Evolutionary conservation across 2,797 vertebrate genomes (phyloP), one percentile per base, ranked within the genome.

Genomic region (Esox masquinongy): DNA sequence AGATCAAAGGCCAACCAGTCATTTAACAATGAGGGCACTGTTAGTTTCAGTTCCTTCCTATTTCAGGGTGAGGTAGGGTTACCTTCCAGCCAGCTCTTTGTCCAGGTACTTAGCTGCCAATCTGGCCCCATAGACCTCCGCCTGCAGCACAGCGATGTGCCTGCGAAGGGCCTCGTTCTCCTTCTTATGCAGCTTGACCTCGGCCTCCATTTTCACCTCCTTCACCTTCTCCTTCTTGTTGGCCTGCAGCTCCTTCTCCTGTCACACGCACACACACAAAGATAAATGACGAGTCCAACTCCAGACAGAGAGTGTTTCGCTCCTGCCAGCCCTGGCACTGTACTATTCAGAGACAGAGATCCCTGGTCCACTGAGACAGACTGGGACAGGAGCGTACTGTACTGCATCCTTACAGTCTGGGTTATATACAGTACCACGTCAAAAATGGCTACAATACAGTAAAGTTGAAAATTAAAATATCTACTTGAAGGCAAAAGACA

Each of bases 81-180:
- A 99, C 98, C 98, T 97, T 84, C 98, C 98, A 70, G 98, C 98
- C 73, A 99, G 92, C 47, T 99, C 97, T 74, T 99, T 99, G 91
- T 99, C 98, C 89, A 99, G 84, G 85, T 99, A 99, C 85, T 99
- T 99, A 72, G 98, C 97, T 50, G 98, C 98, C 84, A 99, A 84
- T 83, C 98, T 94, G 59, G 98, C 98, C 2, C 98, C 98, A 11
- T 99, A 99, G 70, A 99, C 97, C 82, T 99, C 98, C 0, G 97
- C 98, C 93, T 99, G 98, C 77, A 99, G 94, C 29, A 99, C 97
- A 0, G 98, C 97, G 81, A 99, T 98, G 84, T 99, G 97, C 88
- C 96, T 95, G 68, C 98, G 96, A 50, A 99, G 97, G 51, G 97
- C 96, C 87, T 99, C 98, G 0, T 98, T 99, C 79, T 99, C 98